phyloP scores from a whole-genome alignment of 1,140 invertebrate species.

The Geopemphigus sp. region DNA sequence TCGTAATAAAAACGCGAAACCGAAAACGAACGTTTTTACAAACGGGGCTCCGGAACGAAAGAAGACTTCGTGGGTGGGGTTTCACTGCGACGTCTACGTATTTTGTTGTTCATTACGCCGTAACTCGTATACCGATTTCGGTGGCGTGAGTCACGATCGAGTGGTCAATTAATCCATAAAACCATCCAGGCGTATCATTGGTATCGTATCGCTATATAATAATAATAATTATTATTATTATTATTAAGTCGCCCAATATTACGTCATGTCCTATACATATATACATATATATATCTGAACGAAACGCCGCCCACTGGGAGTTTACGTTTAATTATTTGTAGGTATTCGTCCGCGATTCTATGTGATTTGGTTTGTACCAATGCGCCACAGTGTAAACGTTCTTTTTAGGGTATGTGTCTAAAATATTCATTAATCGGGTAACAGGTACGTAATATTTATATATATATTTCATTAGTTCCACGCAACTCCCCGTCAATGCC shows the following conservation, averaged over 20 bases:
- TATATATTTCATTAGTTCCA: neutral
- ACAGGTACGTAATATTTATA: neutral
- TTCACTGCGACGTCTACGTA: neutral
- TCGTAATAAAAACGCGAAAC: no score
- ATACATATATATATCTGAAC: neutral
- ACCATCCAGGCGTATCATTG: constrained; percentile 10
- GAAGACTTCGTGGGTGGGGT: neutral
- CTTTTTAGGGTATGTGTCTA: neutral
- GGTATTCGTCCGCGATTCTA: neutral
- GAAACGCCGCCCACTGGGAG: neutral
- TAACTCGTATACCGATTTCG: neutral
- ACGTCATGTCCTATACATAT: neutral
- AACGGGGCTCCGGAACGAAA: neutral
- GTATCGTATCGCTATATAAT: neutral
- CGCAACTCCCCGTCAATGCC: neutral
- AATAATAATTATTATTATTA: neutral
- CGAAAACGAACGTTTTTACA: neutral
- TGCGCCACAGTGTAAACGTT: neutral
- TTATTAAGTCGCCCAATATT: neutral
- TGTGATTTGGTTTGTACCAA: no score
- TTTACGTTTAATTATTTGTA: neutral
- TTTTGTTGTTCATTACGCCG: neutral
- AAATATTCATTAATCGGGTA: neutral
- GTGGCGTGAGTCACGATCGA: constrained; percentile 27
- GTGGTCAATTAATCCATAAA: constrained; percentile 18